Base-by-base conservation (phyloP, 2,113 vertebrate genomes). In the Tamias sibiricus region DNA sequence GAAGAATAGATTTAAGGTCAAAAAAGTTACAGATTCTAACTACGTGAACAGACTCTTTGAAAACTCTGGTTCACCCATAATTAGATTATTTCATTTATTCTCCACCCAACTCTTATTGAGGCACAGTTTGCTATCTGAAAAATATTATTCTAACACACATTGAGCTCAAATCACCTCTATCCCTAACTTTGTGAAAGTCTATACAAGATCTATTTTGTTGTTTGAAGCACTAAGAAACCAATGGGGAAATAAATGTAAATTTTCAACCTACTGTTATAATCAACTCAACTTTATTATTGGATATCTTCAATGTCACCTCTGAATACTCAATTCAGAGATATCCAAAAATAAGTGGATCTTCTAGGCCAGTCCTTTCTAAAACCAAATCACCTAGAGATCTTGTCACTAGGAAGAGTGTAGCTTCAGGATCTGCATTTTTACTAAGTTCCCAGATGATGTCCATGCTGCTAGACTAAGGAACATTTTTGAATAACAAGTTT, bases 31-130 rank as follows among this genome's bases (percentile, higher is more conserved):
- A 94, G 94, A 93, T 96, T 54, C 40, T 95, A 95, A 97, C 59
- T 62, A 95, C 95, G 92, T 79, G 76, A 96, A 80, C 47, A 96
- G 94, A 96, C 49, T 90, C 75, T 94, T 94, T 89, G 30, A 97
- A 97, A 96, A 95, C 19, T 75, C 66, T 68, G 28, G 66, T 72
- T 95, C 87, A 82, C 68, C 68, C 47, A 71, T 96, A 96, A 97
- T 97, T 96, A 93, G 87, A 95, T 97, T 96, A 96, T 95, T 95
- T 97, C 71, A 22, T 62, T 92, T 92, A 95, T 93, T 95, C 90
- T 95, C 96, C 97, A 97, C 80, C 95, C 93, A 96, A 75, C 19
- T 90, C 72, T 74, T 97, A 94, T 26, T 90, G 90, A 95, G 66
- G 59, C 96, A 92, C 52, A 93, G 62, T 87, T 93, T 91, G n/a